Percentiles rank a stretch among this genome's conserved stretches.
phyloP scores from a whole-genome alignment of 2,113 vertebrate species.

The Chaetodon auriga region DNA sequence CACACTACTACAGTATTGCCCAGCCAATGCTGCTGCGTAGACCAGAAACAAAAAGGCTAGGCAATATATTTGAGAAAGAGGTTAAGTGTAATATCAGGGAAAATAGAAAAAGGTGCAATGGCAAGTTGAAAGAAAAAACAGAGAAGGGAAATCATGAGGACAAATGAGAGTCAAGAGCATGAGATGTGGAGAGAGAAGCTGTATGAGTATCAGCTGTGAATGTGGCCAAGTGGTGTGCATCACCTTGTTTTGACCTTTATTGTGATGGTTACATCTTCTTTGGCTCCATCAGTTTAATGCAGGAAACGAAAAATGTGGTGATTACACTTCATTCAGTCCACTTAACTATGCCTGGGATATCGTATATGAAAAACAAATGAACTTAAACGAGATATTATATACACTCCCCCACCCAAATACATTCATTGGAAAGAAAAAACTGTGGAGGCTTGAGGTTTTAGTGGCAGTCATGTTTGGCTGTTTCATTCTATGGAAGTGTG shows the following conservation, averaged over 20 bases:
- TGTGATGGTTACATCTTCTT: not conserved
- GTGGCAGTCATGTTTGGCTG: constrained; percentile 37
- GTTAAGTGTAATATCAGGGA: constrained; percentile 6
- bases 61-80: constrained; percentile 13
- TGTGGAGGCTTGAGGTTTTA: constrained; percentile 28
- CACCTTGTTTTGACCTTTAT: not conserved
- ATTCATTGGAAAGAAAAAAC: constrained; percentile 36
- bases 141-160: not conserved
- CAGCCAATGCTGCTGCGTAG: constrained; percentile 1
- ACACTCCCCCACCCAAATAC: not conserved
- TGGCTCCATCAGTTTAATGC: not conserved
- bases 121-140: not conserved
- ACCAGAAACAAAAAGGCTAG: constrained; percentile 24
- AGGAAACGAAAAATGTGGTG: not conserved
- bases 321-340: not conserved
- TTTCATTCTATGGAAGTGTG: constrained; percentile 41
- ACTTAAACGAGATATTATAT: not conserved
- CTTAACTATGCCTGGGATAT: not conserved
- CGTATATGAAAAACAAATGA: not conserved
- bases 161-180: not conserved
- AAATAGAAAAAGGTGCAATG: constrained; percentile 1
- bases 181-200: not conserved
- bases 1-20: not conserved
- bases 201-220: not conserved
- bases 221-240: not conserved